Evolutionary conservation across 2,113 vertebrate species (phyloP), one percentile per base, ranked within the genome.

Genomic region (Channa argus): DNA sequence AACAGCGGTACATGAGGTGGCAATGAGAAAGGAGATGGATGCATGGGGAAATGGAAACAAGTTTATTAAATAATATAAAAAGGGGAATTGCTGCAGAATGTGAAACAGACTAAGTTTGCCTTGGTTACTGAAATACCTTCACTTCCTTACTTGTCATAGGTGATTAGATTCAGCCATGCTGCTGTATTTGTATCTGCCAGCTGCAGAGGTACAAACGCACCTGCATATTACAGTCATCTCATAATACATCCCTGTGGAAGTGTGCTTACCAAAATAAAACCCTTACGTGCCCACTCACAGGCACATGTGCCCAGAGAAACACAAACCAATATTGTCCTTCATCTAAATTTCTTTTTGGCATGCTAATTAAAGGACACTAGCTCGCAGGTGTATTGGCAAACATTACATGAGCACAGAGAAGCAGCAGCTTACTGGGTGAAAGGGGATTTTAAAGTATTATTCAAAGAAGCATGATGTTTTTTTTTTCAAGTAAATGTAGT

Each of bases 271-370:
- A 43, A 79, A 79, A 74, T 80, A 68, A 69, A 75, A 63, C 70
- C 64, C 74, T 79, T 59, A 61, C 14, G 65, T 65, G 53, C 61
- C 73, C 45, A 74, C 70, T 82, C 63, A 58, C 41, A 71, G 39
- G 37, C 36, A 38, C 51, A 63, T 8, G 33, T 9, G 53, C 51
- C 12, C 45, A 72, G 54, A 62, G 50, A 75, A 63, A 58, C n/a
- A 47, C 49, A 34, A 63, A 65, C 46, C 49, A 67, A 39, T 66
- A 65, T 77, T 74, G 34, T 56, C 34, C 41, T 49, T 44, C 51
- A 61, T 41, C 6, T 41, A 46, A 55, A 76, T 68, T 53, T 60
- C 7, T 67, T n/a, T 41, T 63, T 79, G 6, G 5, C 11, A 9
- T 55, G n/a, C n/a, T 71, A 14, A 67, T 71, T 73, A 71, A 74